phyloP scores from a whole-genome alignment of 2,888 invertebrate genomes.

The Leptinotarsa tumamoca region DNA sequence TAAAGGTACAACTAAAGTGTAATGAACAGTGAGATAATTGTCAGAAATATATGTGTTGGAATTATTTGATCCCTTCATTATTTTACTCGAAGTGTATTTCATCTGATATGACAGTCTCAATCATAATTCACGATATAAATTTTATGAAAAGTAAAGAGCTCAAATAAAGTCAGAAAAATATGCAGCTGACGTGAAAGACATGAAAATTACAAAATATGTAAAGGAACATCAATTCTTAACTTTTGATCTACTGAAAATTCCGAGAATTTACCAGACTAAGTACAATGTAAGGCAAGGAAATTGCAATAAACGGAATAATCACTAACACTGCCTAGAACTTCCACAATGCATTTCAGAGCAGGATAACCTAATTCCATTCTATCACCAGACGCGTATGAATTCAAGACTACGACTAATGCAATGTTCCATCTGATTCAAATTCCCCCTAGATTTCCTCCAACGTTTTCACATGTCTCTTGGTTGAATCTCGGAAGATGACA shows the following conservation, averaged over 20 bases:
- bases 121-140: too few species aligned
- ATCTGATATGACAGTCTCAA: too few species aligned
- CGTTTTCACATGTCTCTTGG: slow-evolving; percentile 44
- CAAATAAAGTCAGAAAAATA: too few species aligned
- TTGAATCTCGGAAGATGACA: slow-evolving; percentile 55
- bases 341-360: neutral
- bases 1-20: too few species aligned
- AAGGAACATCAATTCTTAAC: neutral
- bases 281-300: neutral
- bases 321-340: neutral
- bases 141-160: too few species aligned
- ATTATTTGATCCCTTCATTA: too few species aligned
- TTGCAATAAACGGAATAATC: too few species aligned
- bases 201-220: neutral
- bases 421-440: slow-evolving; percentile 36
- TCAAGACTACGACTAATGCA: slow-evolving; percentile 5
- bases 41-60: too few species aligned
- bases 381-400: slow-evolving; percentile 14
- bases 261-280: neutral
- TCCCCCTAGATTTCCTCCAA: slow-evolving; percentile 46
- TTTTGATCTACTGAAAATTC: neutral
- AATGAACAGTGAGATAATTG: too few species aligned
- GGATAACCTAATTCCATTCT: slow-evolving; percentile 7
- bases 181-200: too few species aligned
- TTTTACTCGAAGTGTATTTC: too few species aligned